A percentile compares a stretch with the other conserved stretches of the same genome.
phyloP scores from a whole-genome alignment of 2,113 vertebrate genomes.

The Panthera tigris region DNA sequence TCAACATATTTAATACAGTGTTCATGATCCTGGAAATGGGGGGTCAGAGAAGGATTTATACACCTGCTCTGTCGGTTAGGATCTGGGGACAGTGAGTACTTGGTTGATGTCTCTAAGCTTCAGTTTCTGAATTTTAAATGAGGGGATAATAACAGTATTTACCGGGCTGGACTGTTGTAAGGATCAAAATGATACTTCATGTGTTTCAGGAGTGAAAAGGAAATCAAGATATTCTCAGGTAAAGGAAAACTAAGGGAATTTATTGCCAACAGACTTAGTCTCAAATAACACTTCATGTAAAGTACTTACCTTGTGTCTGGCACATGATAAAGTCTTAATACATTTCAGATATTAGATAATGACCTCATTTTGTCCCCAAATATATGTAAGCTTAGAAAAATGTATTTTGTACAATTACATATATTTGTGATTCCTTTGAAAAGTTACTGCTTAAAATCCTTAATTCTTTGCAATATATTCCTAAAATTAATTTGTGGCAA shows the following conservation, averaged over 20 bases:
- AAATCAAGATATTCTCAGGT: background rate
- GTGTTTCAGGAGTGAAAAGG: background rate
- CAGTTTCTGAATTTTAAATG: background rate
- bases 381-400: background rate
- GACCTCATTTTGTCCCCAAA: background rate
- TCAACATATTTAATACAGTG: background rate
- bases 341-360: background rate
- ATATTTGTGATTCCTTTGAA: background rate
- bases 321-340: background rate
- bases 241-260: background rate
- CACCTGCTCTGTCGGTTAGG: too few relatives aligned
- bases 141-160: background rate
- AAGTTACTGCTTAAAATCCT: background rate
- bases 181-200: background rate
- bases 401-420: background rate
- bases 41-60: background rate
- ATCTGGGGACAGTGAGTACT: accelerated
- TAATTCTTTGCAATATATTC: background rate
- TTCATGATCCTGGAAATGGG: background rate
- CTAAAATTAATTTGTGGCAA: background rate
- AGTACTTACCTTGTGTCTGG: background rate
- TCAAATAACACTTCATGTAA: background rate
- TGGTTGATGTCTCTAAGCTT: background rate
- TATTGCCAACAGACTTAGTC: background rate
- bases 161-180: background rate